phyloP scores from a whole-genome alignment of 2,113 vertebrate species.

The Baryphthengus martii region DNA sequence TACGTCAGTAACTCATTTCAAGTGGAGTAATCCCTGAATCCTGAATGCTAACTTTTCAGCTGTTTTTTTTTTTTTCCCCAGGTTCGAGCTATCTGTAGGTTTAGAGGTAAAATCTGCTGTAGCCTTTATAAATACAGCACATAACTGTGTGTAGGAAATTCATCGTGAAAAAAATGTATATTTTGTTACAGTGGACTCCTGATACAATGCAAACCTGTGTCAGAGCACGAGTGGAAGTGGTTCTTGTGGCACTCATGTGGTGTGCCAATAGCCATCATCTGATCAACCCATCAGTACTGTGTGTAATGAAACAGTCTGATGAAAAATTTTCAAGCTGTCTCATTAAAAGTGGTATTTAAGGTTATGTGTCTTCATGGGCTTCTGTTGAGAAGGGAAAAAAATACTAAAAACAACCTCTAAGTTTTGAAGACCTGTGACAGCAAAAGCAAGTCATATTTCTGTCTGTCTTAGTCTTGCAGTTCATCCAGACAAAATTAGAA shows the following conservation, averaged over 20 bases:
- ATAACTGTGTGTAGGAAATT: neutral
- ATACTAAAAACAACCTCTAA: slow-evolving; percentile 3
- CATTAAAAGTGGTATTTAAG: neutral
- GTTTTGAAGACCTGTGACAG: slow-evolving; percentile 45
- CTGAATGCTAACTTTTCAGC: neutral
- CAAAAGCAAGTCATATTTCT: slow-evolving; percentile 67
- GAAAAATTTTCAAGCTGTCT: neutral
- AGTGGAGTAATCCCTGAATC: neutral
- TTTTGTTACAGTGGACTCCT: neutral
- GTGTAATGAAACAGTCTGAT: neutral
- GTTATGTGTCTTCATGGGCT: neutral
- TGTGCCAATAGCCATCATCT: neutral
- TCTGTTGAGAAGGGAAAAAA: slow-evolving; percentile 20
- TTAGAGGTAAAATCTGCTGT: neutral
- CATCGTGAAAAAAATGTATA: neutral
- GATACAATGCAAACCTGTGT: neutral
- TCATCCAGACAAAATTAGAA: slow-evolving; percentile 98
- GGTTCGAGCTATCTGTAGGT: neutral
- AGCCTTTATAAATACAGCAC: neutral
- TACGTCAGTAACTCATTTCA: neutral
- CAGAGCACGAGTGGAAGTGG: neutral
- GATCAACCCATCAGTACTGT: neutral
- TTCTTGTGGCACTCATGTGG: neutral
- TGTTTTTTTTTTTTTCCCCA: neutral
- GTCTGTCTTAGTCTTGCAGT: slow-evolving; percentile 86